These are phyloP conservation scores for Ceratosolen fusciceps DNA, from an alignment of 1,140 invertebrate genomes.

Conservation along the genomic window DNA sequence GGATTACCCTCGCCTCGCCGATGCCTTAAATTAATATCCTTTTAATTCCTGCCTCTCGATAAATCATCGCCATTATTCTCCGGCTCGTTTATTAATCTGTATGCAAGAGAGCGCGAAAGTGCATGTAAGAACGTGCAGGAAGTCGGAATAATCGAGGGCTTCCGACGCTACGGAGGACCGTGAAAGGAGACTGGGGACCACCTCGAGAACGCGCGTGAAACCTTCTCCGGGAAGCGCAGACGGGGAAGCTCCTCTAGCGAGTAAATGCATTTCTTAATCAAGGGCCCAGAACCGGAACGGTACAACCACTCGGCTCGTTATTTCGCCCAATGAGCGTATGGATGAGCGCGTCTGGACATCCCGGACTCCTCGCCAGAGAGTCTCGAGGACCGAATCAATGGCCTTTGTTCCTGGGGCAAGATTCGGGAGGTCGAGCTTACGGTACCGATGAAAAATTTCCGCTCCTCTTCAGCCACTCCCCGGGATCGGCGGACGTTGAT, in stretches of 20 bases:
- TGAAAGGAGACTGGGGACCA: no score
- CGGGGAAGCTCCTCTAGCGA: no score
- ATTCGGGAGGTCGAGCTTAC: conserved; percentile 30
- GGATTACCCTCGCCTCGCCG: neutral
- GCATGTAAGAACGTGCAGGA: no score
- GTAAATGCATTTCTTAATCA: conserved; percentile 4
- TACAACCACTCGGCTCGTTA: neutral
- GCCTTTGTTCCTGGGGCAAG: conserved; percentile 19
- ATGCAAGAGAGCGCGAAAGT: no score
- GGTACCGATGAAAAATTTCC: conserved; percentile 36
- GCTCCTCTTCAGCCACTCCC: conserved; percentile 1
- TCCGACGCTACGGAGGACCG: no score
- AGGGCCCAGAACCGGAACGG: neutral
- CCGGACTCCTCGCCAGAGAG: neutral
- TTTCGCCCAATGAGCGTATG: neutral
- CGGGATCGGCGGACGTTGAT: neutral
- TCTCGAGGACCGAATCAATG: conserved; percentile 5
- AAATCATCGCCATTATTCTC: neutral
- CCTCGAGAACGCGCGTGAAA: no score
- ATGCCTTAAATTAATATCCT: neutral
- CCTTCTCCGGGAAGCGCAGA: no score
- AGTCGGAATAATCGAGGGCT: no score
- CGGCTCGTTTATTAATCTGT: no score
- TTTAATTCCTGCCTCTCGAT: neutral
- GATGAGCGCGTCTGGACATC: neutral